Base-by-base conservation (phyloP, 1,140 invertebrate genomes). In the Musca domestica region DNA sequence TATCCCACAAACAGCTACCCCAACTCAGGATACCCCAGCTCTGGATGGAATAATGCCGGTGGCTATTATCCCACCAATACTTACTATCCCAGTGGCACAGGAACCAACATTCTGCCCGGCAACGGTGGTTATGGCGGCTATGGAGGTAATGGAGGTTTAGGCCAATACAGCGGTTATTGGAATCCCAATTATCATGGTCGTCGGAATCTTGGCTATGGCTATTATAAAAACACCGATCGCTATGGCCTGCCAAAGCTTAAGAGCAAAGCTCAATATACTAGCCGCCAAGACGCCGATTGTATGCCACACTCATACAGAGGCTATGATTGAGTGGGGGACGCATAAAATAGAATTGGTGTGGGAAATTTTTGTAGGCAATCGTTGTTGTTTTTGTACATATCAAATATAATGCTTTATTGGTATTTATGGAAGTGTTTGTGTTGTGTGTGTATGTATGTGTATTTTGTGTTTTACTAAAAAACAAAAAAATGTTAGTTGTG, bases 81-180 rank as follows among this genome's bases (percentile, higher is more conserved):
- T 12, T 71, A 69, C 47, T 52, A 63, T 46, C 64, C 67, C 27
- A 72, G 72, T 9, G 51, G 46, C 2, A 67, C 61, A 34, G 72
- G 69, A 23, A 81, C 69, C 64, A 83, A 80, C 54, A 80, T 75
- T 19, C 49, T 75, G 51, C 82, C 79, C 6, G 75, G 75, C 3
- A 76, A 78, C 63, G 82, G 82, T 6, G 83, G 83, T 23, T 81
- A 82, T 6, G 81, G 82, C 19, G 83, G 83, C 25, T 76, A 73
- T 64, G 76, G 78, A 74, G 82, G 82, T 77, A 83, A 83, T 77
- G 81, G 81, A 41, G 81, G 82, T 47, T 72, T 83, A 9, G 70
- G 69, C 46, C 80, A 82, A 49, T 83, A 83, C 70, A 78, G 74
- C 34, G 82, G 82, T 12, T 83, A 83, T 71, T 80, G 76, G 73